phyloP scores from a whole-genome alignment of 2,888 invertebrate genomes.

The Macaria notata region DNA sequence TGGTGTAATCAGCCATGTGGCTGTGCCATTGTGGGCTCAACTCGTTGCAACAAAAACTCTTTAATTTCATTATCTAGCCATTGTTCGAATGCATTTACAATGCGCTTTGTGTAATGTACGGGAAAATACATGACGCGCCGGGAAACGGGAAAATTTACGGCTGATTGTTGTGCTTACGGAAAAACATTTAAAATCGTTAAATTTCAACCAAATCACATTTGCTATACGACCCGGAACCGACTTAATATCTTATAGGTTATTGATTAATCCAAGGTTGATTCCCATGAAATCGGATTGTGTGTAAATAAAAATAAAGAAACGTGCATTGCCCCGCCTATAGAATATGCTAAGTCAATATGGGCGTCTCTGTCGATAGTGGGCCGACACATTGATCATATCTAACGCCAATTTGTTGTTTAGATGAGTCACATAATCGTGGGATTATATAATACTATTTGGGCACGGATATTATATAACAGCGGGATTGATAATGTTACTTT shows the following conservation, averaged over 20 bases:
- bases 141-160: slow-evolving; percentile 2
- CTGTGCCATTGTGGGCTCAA: slow-evolving; percentile 43
- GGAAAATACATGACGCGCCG: slow-evolving; percentile 8
- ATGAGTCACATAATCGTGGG: slow-evolving; percentile 7
- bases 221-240: neutral
- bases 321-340: slow-evolving; percentile 43
- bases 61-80: slow-evolving; percentile 61
- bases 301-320: slow-evolving; percentile 38
- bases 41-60: slow-evolving; percentile 48
- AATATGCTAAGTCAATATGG: slow-evolving; percentile 40
- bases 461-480: slow-evolving; percentile 1
- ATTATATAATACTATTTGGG: slow-evolving; percentile 8
- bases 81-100: slow-evolving; percentile 60
- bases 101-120: slow-evolving; percentile 50
- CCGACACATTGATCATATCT: slow-evolving; percentile 18
- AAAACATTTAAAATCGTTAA: neutral
- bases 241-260: neutral
- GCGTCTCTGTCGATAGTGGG: slow-evolving; percentile 22
- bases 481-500: slow-evolving; percentile 4
- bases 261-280: slow-evolving; percentile 15
- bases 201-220: too few relatives aligned
- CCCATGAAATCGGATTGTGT: slow-evolving; percentile 34
- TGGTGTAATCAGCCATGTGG: slow-evolving; percentile 36
- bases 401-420: slow-evolving; percentile 13
- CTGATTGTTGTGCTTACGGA: neutral